Evolutionary conservation across 2,113 vertebrate species (phyloP).

Genomic region (Lutjanus erythropterus): DNA sequence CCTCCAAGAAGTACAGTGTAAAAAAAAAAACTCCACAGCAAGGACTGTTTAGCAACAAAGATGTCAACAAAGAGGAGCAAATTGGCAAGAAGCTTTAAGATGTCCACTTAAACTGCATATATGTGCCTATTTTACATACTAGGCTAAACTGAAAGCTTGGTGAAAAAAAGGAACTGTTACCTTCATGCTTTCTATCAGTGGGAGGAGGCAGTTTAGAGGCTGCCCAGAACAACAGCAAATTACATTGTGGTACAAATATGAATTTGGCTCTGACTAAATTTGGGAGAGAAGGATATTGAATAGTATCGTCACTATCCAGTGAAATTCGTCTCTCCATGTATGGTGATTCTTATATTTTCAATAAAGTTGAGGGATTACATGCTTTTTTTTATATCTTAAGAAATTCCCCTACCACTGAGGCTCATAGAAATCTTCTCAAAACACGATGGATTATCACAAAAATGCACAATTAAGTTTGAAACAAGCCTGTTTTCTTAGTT

Average conservation of each 20-base stretch:
- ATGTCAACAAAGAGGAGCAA: neutral
- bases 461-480: conserved; percentile 24
- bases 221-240: neutral
- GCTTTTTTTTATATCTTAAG: conserved; percentile 27
- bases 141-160: conserved; percentile 9
- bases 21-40: too few relatives aligned
- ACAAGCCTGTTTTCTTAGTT: conserved; percentile 20
- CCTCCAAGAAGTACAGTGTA: too few relatives aligned
- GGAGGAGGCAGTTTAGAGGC: neutral
- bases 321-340: conserved; percentile 25
- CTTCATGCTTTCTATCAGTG: conserved; percentile 1
- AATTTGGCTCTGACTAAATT: conserved; percentile 26
- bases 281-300: conserved; percentile 30
- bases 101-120: neutral
- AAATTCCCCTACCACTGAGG: conserved; percentile 19
- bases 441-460: conserved; percentile 19
- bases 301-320: neutral
- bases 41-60: too few relatives aligned
- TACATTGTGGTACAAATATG: neutral
- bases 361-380: conserved; percentile 43
- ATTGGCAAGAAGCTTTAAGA: neutral
- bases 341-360: conserved; percentile 42
- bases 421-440: conserved; percentile 47
- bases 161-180: conserved; percentile 1
- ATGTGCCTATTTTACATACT: neutral